These are phyloP conservation scores for Steinernema feltiae DNA, from an alignment of 1,140 invertebrate genomes.

Conservation along the genomic window DNA sequence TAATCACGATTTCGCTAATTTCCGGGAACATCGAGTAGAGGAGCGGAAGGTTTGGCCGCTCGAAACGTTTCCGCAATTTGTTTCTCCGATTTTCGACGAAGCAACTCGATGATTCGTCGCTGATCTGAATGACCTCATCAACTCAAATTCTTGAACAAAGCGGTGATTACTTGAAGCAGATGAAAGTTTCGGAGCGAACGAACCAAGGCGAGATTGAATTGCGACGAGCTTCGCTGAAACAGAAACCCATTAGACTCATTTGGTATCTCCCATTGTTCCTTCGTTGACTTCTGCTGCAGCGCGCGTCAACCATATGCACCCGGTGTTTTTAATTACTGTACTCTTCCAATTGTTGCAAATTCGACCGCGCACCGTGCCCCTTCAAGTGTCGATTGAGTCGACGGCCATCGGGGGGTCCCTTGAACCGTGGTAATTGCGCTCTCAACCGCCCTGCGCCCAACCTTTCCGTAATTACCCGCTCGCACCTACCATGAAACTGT, in stretches of 20 bases:
- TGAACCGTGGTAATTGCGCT: neutral
- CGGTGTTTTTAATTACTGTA: neutral
- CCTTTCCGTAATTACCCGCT: neutral
- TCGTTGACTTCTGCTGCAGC: neutral
- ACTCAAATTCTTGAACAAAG: neutral
- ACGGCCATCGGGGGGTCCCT: neutral
- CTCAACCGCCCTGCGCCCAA: too few relatives aligned
- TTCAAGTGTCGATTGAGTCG: neutral
- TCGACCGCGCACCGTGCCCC: neutral
- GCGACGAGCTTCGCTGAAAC: neutral
- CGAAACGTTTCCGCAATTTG: neutral
- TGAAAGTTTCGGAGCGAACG: neutral
- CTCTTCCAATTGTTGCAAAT: conserved; percentile 2
- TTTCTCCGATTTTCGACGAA: conserved; percentile 9
- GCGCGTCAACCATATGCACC: conserved; percentile 1
- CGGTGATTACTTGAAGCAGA: neutral
- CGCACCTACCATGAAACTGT: conserved; percentile 11
- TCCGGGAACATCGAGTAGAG: neutral
- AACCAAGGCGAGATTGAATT: neutral
- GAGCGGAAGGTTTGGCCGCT: neutral
- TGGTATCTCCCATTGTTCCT: neutral
- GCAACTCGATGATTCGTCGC: conserved; percentile 20
- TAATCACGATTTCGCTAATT: conserved; percentile 15
- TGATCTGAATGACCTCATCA: conserved; percentile 22
- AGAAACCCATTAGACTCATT: neutral